Percentiles rank a stretch among this genome's conserved stretches.
phyloP scores from a whole-genome alignment of 2,113 vertebrate genomes.

The Stigmatopora nigra region DNA sequence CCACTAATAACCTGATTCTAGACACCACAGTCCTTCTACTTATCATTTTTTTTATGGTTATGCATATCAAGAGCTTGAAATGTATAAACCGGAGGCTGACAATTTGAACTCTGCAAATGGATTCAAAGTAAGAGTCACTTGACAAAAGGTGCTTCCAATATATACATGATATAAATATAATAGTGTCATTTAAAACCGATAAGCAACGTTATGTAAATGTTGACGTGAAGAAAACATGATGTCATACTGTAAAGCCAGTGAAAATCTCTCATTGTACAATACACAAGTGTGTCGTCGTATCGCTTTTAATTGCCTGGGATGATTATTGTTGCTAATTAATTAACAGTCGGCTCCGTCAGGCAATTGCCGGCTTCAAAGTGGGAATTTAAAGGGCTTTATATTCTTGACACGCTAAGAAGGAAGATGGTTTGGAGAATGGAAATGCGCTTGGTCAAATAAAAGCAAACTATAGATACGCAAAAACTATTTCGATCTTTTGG shows the following conservation, averaged over 20 bases:
- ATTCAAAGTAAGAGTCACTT: neutral
- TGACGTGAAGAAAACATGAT: neutral
- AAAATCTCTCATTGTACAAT: neutral
- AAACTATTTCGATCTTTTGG: too few species aligned
- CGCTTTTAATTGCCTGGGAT: neutral
- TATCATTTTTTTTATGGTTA: too few species aligned
- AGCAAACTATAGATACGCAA: too few species aligned
- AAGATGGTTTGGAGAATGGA: neutral
- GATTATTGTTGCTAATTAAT: neutral
- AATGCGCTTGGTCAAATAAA: too few species aligned
- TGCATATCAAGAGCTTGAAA: neutral
- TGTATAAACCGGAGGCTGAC: neutral
- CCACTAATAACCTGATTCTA: too few species aligned
- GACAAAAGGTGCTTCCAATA: neutral
- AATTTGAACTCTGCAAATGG: neutral
- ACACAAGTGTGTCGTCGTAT: neutral
- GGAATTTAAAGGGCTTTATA: neutral
- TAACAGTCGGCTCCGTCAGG: neutral
- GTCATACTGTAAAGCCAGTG: neutral
- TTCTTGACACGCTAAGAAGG: neutral
- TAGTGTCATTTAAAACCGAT: neutral
- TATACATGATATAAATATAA: neutral
- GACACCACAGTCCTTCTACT: too few species aligned
- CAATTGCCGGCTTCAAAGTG: neutral
- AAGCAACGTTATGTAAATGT: neutral